These are phyloP conservation scores for Tadarida brasiliensis DNA, from an alignment of 2,797 vertebrate species.

Conservation along the genomic window DNA sequence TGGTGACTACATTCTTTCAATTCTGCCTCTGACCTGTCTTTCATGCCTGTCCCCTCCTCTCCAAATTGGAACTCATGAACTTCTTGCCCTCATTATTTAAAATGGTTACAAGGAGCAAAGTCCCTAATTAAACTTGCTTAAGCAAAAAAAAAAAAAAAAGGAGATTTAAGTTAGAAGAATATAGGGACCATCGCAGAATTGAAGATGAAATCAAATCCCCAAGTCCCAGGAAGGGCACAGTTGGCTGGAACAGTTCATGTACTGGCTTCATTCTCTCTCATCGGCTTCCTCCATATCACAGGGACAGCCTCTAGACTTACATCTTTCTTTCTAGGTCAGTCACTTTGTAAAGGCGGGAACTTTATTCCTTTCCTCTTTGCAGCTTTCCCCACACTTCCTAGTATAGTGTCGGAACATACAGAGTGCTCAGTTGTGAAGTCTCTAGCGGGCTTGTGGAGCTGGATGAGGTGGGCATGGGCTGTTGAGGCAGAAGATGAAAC, in stretches of 20 bases:
- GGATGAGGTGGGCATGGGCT: background rate
- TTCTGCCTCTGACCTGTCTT: background rate
- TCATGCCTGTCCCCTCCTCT: background rate
- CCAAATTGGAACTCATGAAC: background rate
- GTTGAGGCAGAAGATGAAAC: background rate
- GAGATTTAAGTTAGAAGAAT: slow-evolving; percentile 10
- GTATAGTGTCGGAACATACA: background rate
- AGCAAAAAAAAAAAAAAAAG: background rate
- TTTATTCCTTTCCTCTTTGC: slow-evolving; percentile 3
- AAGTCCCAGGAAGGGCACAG: background rate
- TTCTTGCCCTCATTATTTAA: slow-evolving; percentile 46
- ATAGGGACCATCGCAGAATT: background rate
- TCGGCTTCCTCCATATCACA: background rate
- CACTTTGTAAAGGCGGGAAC: background rate
- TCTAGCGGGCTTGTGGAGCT: background rate
- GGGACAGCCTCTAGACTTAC: background rate
- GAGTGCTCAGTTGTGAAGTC: background rate
- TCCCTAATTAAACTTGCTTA: slow-evolving; percentile 36
- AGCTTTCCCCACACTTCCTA: background rate
- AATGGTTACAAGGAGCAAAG: background rate
- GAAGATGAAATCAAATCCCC: background rate
- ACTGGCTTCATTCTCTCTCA: background rate
- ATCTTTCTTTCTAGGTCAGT: background rate
- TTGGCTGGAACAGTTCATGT: background rate
- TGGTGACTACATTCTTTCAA: background rate